Conservation (phyloP, 1,140 invertebrate genomes). For the Neodiprion lecontei region DNA sequence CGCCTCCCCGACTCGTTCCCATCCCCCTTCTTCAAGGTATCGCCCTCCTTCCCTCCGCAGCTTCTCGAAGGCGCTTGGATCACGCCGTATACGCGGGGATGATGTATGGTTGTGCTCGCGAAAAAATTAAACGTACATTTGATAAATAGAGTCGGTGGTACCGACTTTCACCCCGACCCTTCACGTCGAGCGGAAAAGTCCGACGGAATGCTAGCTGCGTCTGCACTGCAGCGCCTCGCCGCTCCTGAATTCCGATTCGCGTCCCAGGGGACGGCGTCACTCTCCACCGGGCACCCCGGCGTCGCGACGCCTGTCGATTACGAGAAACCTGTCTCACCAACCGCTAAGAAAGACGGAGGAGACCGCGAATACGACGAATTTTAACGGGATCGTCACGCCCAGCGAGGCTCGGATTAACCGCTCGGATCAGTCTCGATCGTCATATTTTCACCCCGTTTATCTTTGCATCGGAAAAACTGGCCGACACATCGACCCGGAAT, state of each 20-base stretch:
- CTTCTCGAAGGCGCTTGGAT: conserved; percentile 30
- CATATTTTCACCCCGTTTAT: conserved; percentile 18
- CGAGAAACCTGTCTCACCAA: conserved; percentile 8
- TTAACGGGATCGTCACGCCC: conserved; percentile 32
- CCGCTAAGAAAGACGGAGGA: no score
- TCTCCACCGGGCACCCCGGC: conserved; percentile 31
- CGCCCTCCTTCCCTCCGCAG: conserved; percentile 26
- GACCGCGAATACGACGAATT: conserved; percentile 41
- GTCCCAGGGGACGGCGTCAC: conserved; percentile 37
- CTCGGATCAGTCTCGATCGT: conserved; percentile 26
- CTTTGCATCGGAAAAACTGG: conserved; percentile 5
- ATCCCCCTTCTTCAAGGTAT: conserved; percentile 26
- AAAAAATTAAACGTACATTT: conserved; percentile 59
- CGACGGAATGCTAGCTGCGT: conserved; percentile 32
- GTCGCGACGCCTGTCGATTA: conserved; percentile 40
- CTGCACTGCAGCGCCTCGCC: conserved; percentile 16
- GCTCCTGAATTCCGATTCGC: conserved; percentile 32
- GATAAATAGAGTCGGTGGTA: conserved; percentile 55
- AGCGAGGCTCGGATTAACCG: conserved; percentile 23
- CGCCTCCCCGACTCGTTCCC: conserved; percentile 18
- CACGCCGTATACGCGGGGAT: conserved; percentile 44
- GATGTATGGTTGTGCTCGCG: conserved; percentile 50
- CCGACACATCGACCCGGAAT: no score
- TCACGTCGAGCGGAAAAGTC: conserved; percentile 36
- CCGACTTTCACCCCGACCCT: conserved; percentile 34